These are phyloP conservation scores for Caenorhabditis sp. DNA, from an alignment of 2,888 invertebrate genomes.

Conservation along the genomic window DNA sequence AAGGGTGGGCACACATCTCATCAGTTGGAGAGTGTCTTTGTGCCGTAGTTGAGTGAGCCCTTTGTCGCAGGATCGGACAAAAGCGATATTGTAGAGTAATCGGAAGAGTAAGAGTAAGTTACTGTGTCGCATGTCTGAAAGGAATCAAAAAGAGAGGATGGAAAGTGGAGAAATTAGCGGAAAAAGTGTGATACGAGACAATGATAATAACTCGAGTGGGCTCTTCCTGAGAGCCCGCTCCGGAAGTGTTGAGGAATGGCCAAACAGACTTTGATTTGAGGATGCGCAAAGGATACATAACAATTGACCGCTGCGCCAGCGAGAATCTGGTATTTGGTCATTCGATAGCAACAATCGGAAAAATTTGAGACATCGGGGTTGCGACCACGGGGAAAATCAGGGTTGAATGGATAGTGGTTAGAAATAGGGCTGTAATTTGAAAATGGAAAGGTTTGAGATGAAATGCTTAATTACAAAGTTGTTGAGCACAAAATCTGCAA, in stretches of 20 bases:
- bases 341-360: too few relatives aligned
- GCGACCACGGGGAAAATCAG: too few relatives aligned
- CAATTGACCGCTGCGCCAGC: too few relatives aligned
- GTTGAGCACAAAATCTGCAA: too few relatives aligned
- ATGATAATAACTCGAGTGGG: too few relatives aligned
- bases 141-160: background rate
- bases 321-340: too few relatives aligned
- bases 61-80: slow-evolving; percentile 56
- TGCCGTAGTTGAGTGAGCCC: slow-evolving; percentile 66
- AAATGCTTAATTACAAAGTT: too few relatives aligned
- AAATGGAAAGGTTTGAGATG: too few relatives aligned
- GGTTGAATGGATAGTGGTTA: too few relatives aligned
- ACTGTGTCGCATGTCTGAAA: background rate
- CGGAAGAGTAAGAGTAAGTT: background rate
- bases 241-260: slow-evolving; percentile 53
- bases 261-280: slow-evolving; percentile 45
- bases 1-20: slow-evolving; percentile 67
- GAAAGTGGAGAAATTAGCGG: slow-evolving; percentile 14
- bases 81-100: background rate
- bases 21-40: slow-evolving; percentile 58
- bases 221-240: too few relatives aligned
- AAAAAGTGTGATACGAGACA: slow-evolving; percentile 42
- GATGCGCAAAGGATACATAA: slow-evolving; percentile 37
- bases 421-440: too few relatives aligned
- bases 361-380: too few relatives aligned